These are phyloP conservation scores for Aurelia aurita DNA, from an alignment of 30 jellyfish, hydroid and myxozoan species.

Conservation along the genomic window DNA sequence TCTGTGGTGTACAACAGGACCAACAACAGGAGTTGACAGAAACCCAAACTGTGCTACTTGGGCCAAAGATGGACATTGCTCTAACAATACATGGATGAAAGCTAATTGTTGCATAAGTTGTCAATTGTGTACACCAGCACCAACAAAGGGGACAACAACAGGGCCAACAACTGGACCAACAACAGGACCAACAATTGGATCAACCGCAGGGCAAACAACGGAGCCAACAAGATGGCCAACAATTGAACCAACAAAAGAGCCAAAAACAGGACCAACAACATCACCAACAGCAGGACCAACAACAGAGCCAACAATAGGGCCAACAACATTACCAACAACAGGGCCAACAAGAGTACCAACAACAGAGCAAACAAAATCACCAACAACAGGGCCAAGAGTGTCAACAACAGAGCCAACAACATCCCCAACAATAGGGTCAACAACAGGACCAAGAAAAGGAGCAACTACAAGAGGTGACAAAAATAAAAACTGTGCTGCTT, in stretches of 20 bases:
- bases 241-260: background rate
- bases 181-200: background rate
- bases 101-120: constrained; percentile 21
- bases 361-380: background rate
- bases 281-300: too few species aligned
- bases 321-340: too few species aligned
- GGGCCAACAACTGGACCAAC: constrained; percentile 10
- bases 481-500: too few species aligned
- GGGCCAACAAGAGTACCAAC: background rate
- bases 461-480: too few species aligned
- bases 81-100: background rate
- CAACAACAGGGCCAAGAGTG: background rate
- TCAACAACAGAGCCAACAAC: too few species aligned
- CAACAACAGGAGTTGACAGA: too few species aligned
- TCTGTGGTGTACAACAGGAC: background rate
- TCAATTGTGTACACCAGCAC: background rate
- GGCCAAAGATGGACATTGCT: background rate
- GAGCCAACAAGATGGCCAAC: background rate
- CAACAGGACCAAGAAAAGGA: too few species aligned
- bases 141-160: too few species aligned
- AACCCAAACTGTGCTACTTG: too few species aligned
- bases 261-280: too few species aligned
- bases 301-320: too few species aligned
- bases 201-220: background rate
- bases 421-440: too few species aligned